Percentiles rank a stretch among this genome's conserved stretches.
phyloP scores from a whole-genome alignment of 2,888 invertebrate species.

The Sphecodes monilicornis region DNA sequence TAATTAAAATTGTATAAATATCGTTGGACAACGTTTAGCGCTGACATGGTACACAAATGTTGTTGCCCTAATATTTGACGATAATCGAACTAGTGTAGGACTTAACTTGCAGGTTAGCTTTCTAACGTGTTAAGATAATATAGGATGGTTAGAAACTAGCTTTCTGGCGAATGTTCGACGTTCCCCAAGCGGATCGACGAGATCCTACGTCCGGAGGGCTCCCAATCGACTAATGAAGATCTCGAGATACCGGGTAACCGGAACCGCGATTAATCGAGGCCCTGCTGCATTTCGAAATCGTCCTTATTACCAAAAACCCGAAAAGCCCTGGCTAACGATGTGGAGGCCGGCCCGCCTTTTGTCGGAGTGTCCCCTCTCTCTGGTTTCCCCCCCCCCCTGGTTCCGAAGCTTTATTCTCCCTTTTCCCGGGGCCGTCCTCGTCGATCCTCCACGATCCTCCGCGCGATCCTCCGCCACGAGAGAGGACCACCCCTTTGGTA shows the following conservation, averaged over 20 bases:
- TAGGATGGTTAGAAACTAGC: not conserved
- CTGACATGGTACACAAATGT: no score
- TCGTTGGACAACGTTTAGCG: no score
- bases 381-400: conserved; percentile 6
- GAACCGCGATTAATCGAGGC: conserved; percentile 10
- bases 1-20: no score
- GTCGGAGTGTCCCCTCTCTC: conserved; percentile 32
- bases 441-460: conserved; percentile 28
- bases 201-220: not conserved
- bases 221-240: conserved; percentile 7
- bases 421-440: conserved; percentile 49
- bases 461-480: conserved; percentile 36
- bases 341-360: conserved; percentile 39
- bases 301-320: not conserved
- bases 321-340: conserved; percentile 40
- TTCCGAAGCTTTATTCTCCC: conserved; percentile 61
- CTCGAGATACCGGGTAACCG: conserved; percentile 9
- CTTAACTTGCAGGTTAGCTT: no score
- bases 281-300: conserved; percentile 6
- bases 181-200: not conserved
- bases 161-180: not conserved
- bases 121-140: no score
- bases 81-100: no score
- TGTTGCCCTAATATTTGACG: no score
- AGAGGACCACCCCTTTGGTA: conserved; percentile 66